Conservation (phyloP, 2,113 vertebrate species). For the Tautogolabrus adspersus region DNA sequence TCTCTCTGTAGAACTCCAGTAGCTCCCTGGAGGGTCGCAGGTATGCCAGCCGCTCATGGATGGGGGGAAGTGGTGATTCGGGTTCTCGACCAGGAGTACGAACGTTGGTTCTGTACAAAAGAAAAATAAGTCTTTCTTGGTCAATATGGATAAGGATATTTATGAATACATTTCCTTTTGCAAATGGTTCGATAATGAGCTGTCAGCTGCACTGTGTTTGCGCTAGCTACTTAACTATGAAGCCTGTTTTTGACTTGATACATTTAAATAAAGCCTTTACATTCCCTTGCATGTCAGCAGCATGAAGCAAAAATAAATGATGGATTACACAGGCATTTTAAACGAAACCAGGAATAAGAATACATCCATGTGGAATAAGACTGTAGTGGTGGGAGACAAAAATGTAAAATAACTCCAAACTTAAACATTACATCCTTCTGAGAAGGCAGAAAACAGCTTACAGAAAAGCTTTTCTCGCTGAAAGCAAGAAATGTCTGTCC, state of each 20-base stretch:
- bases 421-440: background rate
- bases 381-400: background rate
- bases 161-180: background rate
- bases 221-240: background rate
- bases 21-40: slow-evolving; percentile 91
- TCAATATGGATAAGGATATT: background rate
- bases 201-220: background rate
- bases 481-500: background rate
- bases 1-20: slow-evolving; percentile 92
- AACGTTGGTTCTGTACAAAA: slow-evolving; percentile 29
- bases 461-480: too few relatives aligned
- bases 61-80: slow-evolving; percentile 87
- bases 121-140: background rate
- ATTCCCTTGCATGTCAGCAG: background rate
- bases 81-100: slow-evolving; percentile 57
- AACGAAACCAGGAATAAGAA: background rate
- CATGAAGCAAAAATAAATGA: background rate
- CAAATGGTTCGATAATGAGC: background rate
- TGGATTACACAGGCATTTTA: background rate
- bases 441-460: background rate
- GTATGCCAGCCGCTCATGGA: slow-evolving; percentile 87
- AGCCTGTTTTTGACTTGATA: background rate
- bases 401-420: background rate
- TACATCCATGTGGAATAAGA: slow-evolving; percentile 2
- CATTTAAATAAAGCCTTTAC: background rate